Percentiles rank a stretch among this genome's conserved stretches.
Conservation (phyloP, 2,888 invertebrate species). For the Anagyrus pseudococci region DNA sequence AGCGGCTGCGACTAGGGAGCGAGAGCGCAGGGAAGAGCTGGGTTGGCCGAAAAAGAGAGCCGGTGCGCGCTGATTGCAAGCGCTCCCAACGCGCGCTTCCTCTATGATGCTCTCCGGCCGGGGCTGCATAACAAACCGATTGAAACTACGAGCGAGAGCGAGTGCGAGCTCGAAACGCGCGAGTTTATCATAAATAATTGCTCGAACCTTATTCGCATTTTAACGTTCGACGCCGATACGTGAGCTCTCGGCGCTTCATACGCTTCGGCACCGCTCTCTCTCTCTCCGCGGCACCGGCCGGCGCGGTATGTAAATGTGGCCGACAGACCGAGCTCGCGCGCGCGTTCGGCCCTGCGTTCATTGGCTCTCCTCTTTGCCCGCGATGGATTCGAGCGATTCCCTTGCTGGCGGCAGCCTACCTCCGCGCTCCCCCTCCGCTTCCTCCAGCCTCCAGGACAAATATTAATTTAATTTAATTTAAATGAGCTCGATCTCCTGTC, state of each 20-base stretch:
- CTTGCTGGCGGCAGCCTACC: too few relatives aligned
- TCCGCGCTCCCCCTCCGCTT: too few relatives aligned
- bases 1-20: too few relatives aligned
- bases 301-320: constrained; percentile 27
- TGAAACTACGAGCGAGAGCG: too few relatives aligned
- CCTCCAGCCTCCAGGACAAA: constrained; percentile 54
- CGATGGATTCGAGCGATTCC: too few relatives aligned
- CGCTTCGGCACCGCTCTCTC: too few relatives aligned
- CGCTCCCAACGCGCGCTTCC: not conserved
- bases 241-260: constrained; percentile 11
- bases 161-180: constrained; percentile 39
- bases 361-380: too few relatives aligned
- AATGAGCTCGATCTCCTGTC: constrained; percentile 54
- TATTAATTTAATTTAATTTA: constrained; percentile 60
- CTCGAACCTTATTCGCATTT: constrained; percentile 49
- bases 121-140: not conserved
- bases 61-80: constrained; percentile 13
- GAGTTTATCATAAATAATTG: constrained; percentile 59
- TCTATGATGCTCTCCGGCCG: not conserved
- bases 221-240: constrained; percentile 44
- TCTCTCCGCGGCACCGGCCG: too few relatives aligned
- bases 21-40: too few relatives aligned
- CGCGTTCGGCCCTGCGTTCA: too few relatives aligned
- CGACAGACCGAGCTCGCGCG: too few relatives aligned
- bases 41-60: not conserved